Evolutionary conservation across 2,797 vertebrate species (phyloP).

Genomic region (Coregonus suidteri): DNA sequence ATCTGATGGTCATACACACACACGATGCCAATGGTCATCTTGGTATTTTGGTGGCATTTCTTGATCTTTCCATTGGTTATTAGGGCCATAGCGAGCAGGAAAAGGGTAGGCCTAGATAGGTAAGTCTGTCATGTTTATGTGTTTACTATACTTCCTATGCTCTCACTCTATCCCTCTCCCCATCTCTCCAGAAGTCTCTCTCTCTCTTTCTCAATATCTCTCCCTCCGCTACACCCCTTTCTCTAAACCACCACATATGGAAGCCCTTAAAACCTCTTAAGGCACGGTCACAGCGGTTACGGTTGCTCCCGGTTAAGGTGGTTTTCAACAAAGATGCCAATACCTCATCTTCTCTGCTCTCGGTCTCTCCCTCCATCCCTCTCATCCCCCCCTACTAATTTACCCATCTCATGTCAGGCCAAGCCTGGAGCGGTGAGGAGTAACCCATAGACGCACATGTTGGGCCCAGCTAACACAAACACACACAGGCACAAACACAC

Average conservation of each 20-base stretch:
- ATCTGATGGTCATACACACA: too few species aligned
- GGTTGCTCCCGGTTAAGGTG: constrained; percentile 41
- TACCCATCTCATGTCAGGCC: constrained; percentile 45
- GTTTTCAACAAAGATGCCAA: constrained; percentile 40
- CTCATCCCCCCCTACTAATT: constrained; percentile 71
- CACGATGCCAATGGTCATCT: too few species aligned
- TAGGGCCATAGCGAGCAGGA: too few species aligned
- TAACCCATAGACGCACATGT: constrained; percentile 61
- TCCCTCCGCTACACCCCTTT: not conserved
- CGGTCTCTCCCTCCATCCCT: constrained; percentile 4
- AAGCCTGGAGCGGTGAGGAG: constrained; percentile 45
- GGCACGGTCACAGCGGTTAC: constrained; percentile 40
- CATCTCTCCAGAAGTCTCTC: not conserved
- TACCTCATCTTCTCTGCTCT: constrained; percentile 49
- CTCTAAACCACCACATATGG: constrained; percentile 39
- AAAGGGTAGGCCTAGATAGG: not conserved
- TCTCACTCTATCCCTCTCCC: not conserved
- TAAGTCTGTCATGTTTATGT: not conserved
- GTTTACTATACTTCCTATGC: not conserved
- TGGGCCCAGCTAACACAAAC: constrained; percentile 25
- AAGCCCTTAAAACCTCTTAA: constrained; percentile 35
- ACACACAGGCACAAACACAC: constrained; percentile 11
- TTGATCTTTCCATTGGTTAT: too few species aligned
- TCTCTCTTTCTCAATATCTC: not conserved
- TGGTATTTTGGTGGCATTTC: too few species aligned